Evolutionary conservation across 2,797 vertebrate species (phyloP), one percentile per base, ranked within the genome.

Genomic region (Enteromius treurensis): DNA sequence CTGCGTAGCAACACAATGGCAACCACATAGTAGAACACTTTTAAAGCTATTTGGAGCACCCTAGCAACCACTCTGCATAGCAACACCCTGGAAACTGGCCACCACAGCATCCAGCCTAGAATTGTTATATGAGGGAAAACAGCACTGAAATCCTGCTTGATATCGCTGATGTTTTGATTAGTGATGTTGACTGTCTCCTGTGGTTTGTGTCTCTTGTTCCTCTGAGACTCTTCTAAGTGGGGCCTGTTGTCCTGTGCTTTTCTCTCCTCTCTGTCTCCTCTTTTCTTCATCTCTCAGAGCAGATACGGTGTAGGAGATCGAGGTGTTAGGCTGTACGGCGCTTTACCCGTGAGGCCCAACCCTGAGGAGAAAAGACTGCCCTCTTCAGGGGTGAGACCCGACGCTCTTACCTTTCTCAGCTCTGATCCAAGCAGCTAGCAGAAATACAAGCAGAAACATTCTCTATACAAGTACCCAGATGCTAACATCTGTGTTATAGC

Each of bases 331-430:
- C 94, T 95, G 87, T 95, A 95, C 94, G 94, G 93, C 90, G 91
- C 93, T 85, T 91, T 95, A 92, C 93, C 94, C 90, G 94, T 95
- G 94, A 94, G 94, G 92, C 93, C 92, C 83, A 93, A 93, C 94
- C 94, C 94, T 87, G 93, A 95, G 92, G 93, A 94, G 91, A 95
- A 95, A 93, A 94, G 94, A 93, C 94, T 95, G 94, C 94, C 95
- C 94, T 95, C 95, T 93, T 91, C 94, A 93, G 94, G 95, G 94
- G 95, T 95, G 93, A 94, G 94, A 92, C 49, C 75, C 70, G 68
- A 29, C 77, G 29, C 79, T 84, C 3, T 77, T 45, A 82, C 81
- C 60, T 86, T 74, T 40, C 55, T 15, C 77, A 40, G 69, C 17
- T 84, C 64, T 85, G 40, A 75, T 60, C 74, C 49, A 53, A 51